phyloP scores from a whole-genome alignment of 2,797 vertebrate genomes.

The Antennarius maculatus region DNA sequence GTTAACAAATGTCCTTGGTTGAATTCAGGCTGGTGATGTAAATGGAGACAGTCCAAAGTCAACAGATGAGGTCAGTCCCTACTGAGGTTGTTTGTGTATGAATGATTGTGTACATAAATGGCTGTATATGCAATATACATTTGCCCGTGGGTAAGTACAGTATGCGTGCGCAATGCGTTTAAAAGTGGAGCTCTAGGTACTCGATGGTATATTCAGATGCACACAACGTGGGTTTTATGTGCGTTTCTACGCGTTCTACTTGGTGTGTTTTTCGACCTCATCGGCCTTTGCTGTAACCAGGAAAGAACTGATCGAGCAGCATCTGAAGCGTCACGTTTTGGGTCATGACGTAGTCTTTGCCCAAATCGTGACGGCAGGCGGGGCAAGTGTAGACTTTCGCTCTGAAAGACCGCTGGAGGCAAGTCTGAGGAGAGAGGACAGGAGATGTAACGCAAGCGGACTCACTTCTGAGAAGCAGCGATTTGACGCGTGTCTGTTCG shows the following conservation, averaged over 20 bases:
- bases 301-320: constrained; percentile 98
- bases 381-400: constrained; percentile 97
- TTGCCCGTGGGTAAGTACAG: constrained; percentile 66
- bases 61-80: constrained; percentile 82
- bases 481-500: neutral
- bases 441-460: neutral
- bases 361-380: constrained; percentile 95
- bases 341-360: constrained; percentile 93
- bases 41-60: constrained; percentile 71
- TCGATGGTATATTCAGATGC: constrained; percentile 60
- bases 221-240: constrained; percentile 63
- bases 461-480: neutral
- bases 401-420: constrained; percentile 96
- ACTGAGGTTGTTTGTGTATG: constrained; percentile 78
- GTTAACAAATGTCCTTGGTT: constrained; percentile 52
- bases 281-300: constrained; percentile 99
- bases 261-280: constrained; percentile 79
- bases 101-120: constrained; percentile 79
- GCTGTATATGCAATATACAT: constrained; percentile 75
- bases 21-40: constrained; percentile 79
- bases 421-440: constrained; percentile 80
- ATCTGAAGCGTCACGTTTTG: constrained; percentile 94
- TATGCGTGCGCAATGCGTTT: constrained; percentile 65
- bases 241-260: constrained; percentile 52
- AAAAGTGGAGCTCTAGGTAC: constrained; percentile 73